Conservation (phyloP, 2,888 invertebrate genomes). For the Andrena minutula region DNA sequence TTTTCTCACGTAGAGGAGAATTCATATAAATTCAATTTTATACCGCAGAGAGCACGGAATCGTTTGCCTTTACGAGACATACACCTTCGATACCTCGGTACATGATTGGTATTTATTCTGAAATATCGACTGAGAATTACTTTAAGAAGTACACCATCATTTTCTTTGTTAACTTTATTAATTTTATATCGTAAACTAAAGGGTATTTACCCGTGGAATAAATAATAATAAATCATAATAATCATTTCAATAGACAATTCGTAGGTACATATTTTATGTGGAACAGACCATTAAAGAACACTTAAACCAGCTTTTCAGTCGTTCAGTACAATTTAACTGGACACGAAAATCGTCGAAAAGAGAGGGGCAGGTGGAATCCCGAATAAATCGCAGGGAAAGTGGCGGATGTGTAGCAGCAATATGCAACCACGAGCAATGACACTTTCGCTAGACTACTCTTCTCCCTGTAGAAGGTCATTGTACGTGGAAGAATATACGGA, state of each 20-base stretch:
- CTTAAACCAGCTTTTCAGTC: too few species aligned
- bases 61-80: background rate
- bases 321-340: background rate
- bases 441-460: constrained; percentile 71
- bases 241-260: too few species aligned
- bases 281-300: too few species aligned
- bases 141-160: constrained; percentile 13
- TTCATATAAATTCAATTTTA: constrained; percentile 21
- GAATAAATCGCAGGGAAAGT: constrained; percentile 66
- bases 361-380: constrained; percentile 25
- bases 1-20: constrained; percentile 6
- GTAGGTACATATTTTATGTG: too few species aligned
- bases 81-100: constrained; percentile 9
- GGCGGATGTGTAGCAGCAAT: constrained; percentile 48
- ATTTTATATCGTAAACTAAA: too few species aligned
- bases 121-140: constrained; percentile 2
- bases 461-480: constrained; percentile 73
- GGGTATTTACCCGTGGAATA: too few species aligned
- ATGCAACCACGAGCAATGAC: constrained; percentile 64
- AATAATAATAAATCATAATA: too few species aligned
- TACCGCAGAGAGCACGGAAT: background rate
- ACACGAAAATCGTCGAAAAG: constrained; percentile 19
- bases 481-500: constrained; percentile 69
- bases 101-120: constrained; percentile 13
- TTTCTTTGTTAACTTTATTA: too few species aligned